phyloP scores from a whole-genome alignment of 2,113 vertebrate genomes.

The Fukomys damarensis region DNA sequence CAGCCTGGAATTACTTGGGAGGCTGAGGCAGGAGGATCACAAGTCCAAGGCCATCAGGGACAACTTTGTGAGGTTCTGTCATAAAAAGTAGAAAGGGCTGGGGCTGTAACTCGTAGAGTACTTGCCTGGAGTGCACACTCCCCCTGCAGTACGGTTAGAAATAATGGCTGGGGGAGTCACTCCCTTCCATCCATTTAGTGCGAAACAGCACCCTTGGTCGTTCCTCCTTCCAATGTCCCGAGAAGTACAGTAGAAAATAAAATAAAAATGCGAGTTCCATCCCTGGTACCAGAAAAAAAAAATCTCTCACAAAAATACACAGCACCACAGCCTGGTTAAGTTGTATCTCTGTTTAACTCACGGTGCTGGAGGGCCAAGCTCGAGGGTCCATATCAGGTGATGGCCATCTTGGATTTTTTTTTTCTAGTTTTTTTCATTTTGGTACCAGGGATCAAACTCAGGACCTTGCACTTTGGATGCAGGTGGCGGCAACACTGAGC shows the following conservation, averaged over 20 bases:
- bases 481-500: too few relatives aligned
- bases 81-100: background rate
- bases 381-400: too few relatives aligned
- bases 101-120: background rate
- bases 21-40: background rate
- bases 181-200: background rate
- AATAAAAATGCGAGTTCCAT: background rate
- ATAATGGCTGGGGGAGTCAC: background rate
- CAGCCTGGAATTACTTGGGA: background rate
- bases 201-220: background rate
- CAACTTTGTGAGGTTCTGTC: background rate
- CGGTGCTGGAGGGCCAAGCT: too few relatives aligned
- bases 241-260: background rate
- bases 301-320: too few relatives aligned
- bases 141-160: background rate
- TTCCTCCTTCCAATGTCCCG: background rate
- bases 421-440: too few relatives aligned
- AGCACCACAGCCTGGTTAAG: too few relatives aligned
- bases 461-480: too few relatives aligned
- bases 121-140: background rate
- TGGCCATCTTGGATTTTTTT: too few relatives aligned
- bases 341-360: too few relatives aligned
- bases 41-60: background rate
- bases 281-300: too few relatives aligned
- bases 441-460: too few relatives aligned